Evolutionary conservation across 2,113 vertebrate species (phyloP), one percentile per base, ranked within the genome.

Genomic region (Scomber colias): DNA sequence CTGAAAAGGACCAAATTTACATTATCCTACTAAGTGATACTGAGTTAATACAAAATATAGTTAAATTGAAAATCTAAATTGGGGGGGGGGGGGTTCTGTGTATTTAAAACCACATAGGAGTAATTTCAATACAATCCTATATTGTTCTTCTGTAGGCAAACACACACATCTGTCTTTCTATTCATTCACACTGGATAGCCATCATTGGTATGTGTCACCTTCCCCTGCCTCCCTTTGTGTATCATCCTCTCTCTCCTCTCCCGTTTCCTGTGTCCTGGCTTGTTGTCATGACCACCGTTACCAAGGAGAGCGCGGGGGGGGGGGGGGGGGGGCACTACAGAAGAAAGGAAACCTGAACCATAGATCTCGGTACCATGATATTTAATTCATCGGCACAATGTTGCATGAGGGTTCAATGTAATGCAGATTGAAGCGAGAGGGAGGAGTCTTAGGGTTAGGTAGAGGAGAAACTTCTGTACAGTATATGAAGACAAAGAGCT

Each of bases 241-340:
- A 24, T 80, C 69, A 55, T 80, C 54, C 62, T 67, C 54, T 59
- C 81, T 59, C 81, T 77, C 71, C 69, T 82, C 51, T 74, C 79
- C 81, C 21, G 46, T 90, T 92, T 93, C 90, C 93, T 86, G 89
- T 87, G 85, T 92, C 79, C 86, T 10, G 62, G 54, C 71, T 51
- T 45, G 95, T 95, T 91, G 93, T 87, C 95, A 92, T 92, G 95
- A 65, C 88, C 85, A 95, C 95, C 3, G 95, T 95, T 94, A 72
- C 93, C 91, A 87, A 46, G 92, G 92, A 55, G 88, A 92, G 81
- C n/a, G 15, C 21, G 69, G 69, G 85, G 87, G 5, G 35, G 35
- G 35, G 35, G 35, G 35, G 8, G 5, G 35, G 35, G 35, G 35
- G 35, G 35, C 1, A 16, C 79, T 50, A 82, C 67, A 86, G 79